phyloP scores from a whole-genome alignment of 2,888 invertebrate genomes.

The Carpatolechia fugitivella region DNA sequence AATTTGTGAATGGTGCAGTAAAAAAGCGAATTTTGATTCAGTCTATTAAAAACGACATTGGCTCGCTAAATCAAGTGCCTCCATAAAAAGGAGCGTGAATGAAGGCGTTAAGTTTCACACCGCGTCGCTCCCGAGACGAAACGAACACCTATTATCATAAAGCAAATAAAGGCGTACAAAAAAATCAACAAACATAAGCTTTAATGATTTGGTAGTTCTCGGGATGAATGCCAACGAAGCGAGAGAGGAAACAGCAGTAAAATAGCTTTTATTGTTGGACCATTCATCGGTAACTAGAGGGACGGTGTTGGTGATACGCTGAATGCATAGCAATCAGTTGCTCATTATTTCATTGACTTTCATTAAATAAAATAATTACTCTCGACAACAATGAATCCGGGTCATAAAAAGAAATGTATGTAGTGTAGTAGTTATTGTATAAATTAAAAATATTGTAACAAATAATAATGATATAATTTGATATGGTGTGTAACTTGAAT shows the following conservation, averaged over 20 bases:
- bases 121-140: conserved; percentile 65
- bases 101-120: conserved; percentile 78
- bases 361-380: conserved; percentile 12
- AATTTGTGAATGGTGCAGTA: conserved; percentile 43
- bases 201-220: conserved; percentile 73
- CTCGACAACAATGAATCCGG: not conserved
- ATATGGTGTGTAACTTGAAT: no score
- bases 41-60: conserved; percentile 66
- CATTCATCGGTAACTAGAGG: conserved; percentile 47
- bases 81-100: conserved; percentile 70
- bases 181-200: conserved; percentile 70
- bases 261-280: conserved; percentile 64
- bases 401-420: no score
- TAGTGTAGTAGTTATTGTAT: no score
- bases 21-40: conserved; percentile 50
- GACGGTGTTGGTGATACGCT: conserved; percentile 33
- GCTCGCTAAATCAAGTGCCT: conserved; percentile 71
- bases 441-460: no score
- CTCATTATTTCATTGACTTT: conserved; percentile 22
- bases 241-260: conserved; percentile 70
- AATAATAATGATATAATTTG: no score
- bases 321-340: conserved; percentile 47
- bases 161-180: conserved; percentile 71
- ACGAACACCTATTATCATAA: conserved; percentile 78
- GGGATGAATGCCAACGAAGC: conserved; percentile 70